Percentiles rank a stretch among this genome's conserved stretches.
These are phyloP conservation scores for Tenthredo livida DNA, from an alignment of 2,888 invertebrate species.

Conservation along the genomic window DNA sequence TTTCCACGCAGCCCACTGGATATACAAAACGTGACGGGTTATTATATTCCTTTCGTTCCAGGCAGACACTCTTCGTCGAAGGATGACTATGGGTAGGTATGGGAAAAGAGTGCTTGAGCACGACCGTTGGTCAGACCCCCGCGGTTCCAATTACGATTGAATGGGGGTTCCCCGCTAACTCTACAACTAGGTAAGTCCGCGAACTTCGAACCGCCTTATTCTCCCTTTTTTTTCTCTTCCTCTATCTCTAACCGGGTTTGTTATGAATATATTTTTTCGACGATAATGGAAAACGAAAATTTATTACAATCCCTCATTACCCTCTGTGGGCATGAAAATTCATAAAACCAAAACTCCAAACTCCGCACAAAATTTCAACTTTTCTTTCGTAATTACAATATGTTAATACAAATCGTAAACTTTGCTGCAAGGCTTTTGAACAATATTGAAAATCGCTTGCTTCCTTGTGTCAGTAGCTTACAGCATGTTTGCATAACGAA, in stretches of 20 bases:
- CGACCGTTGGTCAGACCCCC: conserved; percentile 76
- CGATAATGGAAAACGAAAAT: neutral
- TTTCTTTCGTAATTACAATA: neutral
- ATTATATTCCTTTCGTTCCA: conserved; percentile 66
- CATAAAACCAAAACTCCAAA: neutral
- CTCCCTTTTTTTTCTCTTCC: conserved; percentile 26
- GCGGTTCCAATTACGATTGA: conserved; percentile 74
- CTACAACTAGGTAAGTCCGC: conserved; percentile 42
- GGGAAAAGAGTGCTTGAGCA: conserved; percentile 76
- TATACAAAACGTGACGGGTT: conserved; percentile 56
- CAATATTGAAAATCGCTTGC: conserved; percentile 13
- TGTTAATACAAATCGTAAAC: neutral
- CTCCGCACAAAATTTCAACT: neutral
- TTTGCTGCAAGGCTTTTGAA: neutral
- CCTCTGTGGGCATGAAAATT: neutral
- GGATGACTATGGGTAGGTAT: conserved; percentile 66
- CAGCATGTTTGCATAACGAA: conserved; percentile 42
- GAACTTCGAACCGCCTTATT: conserved; percentile 13
- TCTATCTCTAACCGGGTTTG: neutral
- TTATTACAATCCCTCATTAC: neutral
- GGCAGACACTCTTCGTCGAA: conserved; percentile 70
- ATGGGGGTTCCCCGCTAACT: conserved; percentile 61
- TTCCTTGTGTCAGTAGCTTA: conserved; percentile 25
- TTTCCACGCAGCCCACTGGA: conserved; percentile 19
- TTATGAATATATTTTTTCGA: conserved; percentile 2